Conservation (phyloP, 1,140 invertebrate species). For the Platyscapa corneri region DNA sequence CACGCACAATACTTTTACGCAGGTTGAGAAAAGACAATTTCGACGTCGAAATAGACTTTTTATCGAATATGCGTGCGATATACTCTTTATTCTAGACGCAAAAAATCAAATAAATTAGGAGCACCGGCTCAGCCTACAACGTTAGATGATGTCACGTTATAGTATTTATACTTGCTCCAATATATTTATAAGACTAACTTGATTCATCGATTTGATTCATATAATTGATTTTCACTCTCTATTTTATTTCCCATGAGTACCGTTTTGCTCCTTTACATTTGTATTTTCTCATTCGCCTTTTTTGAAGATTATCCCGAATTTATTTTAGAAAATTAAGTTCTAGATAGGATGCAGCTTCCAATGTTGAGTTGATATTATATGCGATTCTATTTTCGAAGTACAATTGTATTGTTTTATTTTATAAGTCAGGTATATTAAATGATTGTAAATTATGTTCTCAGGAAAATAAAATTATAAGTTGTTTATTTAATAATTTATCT, state of each 20-base stretch:
- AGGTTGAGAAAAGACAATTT: slow-evolving; percentile 30
- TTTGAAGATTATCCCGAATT: background rate
- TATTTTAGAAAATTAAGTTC: background rate
- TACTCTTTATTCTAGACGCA: slow-evolving; percentile 9
- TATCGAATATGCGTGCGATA: slow-evolving; percentile 31
- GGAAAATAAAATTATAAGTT: too few species aligned
- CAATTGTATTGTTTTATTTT: too few species aligned
- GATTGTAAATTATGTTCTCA: too few species aligned
- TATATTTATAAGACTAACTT: background rate
- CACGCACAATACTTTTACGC: background rate
- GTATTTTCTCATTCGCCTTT: background rate
- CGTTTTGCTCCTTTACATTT: background rate
- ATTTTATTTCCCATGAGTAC: slow-evolving; percentile 5
- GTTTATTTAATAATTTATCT: too few species aligned
- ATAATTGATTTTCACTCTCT: slow-evolving; percentile 26
- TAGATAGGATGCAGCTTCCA: too few species aligned
- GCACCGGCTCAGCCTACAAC: background rate
- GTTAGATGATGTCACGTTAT: background rate
- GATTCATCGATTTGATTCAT: slow-evolving; percentile 30
- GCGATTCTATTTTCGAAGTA: too few species aligned
- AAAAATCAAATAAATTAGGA: slow-evolving; percentile 41
- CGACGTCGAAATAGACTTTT: slow-evolving; percentile 36
- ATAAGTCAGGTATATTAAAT: too few species aligned
- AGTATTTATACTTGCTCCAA: background rate
- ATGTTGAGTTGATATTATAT: too few species aligned